A percentile compares a stretch with the other conserved stretches of the same genome.
phyloP scores from a whole-genome alignment of 2,888 invertebrate species.

The Orchesellides sinensis region DNA sequence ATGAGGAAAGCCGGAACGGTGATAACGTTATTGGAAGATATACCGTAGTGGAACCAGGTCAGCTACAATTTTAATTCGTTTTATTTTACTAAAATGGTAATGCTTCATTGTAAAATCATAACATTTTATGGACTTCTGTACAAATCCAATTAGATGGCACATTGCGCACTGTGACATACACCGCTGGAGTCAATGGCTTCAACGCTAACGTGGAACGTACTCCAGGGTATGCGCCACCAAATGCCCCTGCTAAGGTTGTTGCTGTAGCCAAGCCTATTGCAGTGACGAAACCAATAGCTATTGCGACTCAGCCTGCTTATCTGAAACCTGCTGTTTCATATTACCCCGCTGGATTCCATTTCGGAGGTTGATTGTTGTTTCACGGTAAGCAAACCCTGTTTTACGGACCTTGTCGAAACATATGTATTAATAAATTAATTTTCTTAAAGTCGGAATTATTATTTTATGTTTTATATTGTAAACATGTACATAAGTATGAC shows the following conservation, averaged over 20 bases:
- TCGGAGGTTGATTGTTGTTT: slow-evolving; percentile 61
- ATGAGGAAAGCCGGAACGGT: slow-evolving; percentile 64
- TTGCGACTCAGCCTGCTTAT: background rate
- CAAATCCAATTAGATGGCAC: slow-evolving; percentile 65
- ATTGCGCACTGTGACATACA: slow-evolving; percentile 63
- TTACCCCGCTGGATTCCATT: slow-evolving; percentile 63
- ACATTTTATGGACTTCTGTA: background rate
- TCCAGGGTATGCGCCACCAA: slow-evolving; percentile 59
- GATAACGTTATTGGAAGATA: slow-evolving; percentile 67
- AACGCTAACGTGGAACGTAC: slow-evolving; percentile 66
- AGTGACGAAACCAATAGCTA: slow-evolving; percentile 10
- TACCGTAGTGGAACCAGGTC: slow-evolving; percentile 66
- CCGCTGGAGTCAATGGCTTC: slow-evolving; percentile 65
- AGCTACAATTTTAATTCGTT: background rate
- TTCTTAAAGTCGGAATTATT: too few species aligned
- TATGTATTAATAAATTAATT: too few species aligned
- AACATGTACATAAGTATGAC: too few species aligned
- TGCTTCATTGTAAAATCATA: too few species aligned
- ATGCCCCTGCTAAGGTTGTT: slow-evolving; percentile 51
- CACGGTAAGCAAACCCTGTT: too few species aligned
- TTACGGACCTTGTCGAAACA: too few species aligned
- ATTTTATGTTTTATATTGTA: too few species aligned
- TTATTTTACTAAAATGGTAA: background rate
- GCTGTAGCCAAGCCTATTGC: slow-evolving; percentile 44
- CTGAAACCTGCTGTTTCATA: background rate